Evolutionary conservation across 2,888 invertebrate species (phyloP).

Genomic region (Lithophane ornitopus): DNA sequence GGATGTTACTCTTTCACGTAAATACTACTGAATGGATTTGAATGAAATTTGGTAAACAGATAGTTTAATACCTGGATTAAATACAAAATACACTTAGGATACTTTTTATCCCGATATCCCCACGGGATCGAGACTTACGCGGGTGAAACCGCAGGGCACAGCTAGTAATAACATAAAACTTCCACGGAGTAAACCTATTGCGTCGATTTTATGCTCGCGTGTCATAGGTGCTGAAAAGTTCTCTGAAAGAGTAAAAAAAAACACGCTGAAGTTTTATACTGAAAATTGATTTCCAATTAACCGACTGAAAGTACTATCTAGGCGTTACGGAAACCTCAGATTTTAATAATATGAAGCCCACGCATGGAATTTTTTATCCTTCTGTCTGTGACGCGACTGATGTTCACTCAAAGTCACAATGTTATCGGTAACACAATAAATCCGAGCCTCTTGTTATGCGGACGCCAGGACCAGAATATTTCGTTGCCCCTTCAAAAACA

Average conservation of each 20-base stretch:
- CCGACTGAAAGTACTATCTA: background rate
- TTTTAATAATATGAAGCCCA: background rate
- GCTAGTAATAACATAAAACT: too few relatives aligned
- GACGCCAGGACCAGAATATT: slow-evolving; percentile 29
- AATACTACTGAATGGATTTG: too few relatives aligned
- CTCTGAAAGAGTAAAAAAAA: too few relatives aligned
- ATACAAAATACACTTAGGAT: too few relatives aligned
- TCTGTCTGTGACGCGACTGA: slow-evolving; percentile 5
- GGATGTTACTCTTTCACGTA: too few relatives aligned
- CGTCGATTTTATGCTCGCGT: background rate
- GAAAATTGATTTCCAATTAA: background rate
- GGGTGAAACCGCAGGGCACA: too few relatives aligned
- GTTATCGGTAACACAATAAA: slow-evolving; percentile 48
- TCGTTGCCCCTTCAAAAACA: slow-evolving; percentile 39
- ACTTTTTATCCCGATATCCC: too few relatives aligned
- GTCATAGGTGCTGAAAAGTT: background rate
- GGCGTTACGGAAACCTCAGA: background rate
- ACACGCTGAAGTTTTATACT: background rate
- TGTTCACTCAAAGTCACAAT: slow-evolving; percentile 36
- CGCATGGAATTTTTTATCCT: background rate
- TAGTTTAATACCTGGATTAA: too few relatives aligned
- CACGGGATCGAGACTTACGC: too few relatives aligned
- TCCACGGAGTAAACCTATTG: background rate
- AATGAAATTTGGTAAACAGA: too few relatives aligned
- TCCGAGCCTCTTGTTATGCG: slow-evolving; percentile 42